These are phyloP conservation scores for Hypomecis punctinalis DNA, from an alignment of 2,888 invertebrate species.

Conservation along the genomic window DNA sequence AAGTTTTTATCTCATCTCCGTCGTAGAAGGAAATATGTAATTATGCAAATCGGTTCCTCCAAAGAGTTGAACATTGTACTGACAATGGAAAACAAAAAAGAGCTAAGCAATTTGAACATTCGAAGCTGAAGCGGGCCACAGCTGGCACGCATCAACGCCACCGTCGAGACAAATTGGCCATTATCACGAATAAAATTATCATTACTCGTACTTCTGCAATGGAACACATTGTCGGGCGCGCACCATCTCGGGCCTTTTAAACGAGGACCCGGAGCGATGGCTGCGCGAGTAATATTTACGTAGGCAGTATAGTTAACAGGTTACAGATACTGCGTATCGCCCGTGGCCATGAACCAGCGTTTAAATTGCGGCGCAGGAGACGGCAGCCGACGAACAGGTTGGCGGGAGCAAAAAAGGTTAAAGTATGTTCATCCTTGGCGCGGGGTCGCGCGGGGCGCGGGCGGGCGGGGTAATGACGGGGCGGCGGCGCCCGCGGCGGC, in stretches of 20 bases:
- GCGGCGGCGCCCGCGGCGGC: constrained; percentile 83
- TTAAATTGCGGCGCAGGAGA: constrained; percentile 75
- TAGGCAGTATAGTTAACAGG: constrained; percentile 64
- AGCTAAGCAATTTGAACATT: constrained; percentile 31
- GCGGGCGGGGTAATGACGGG: constrained; percentile 76
- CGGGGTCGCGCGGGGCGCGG: constrained; percentile 41
- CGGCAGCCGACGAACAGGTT: constrained; percentile 83
- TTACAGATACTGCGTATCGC: constrained; percentile 77
- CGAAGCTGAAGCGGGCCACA: constrained; percentile 31
- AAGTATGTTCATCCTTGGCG: constrained; percentile 73
- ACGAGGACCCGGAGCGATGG: constrained; percentile 55
- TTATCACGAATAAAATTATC: constrained; percentile 45
- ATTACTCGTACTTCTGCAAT: constrained; percentile 35
- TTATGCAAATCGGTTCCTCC: constrained; percentile 24
- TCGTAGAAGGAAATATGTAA: constrained; percentile 20
- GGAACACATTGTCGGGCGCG: constrained; percentile 41
- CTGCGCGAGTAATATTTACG: constrained; percentile 69
- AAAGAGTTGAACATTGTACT: constrained; percentile 15
- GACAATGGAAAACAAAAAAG: constrained; percentile 21
- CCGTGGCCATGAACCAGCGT: constrained; percentile 81
- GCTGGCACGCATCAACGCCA: constrained; percentile 35
- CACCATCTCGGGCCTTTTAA: constrained; percentile 32
- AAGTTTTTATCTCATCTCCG: constrained; percentile 13
- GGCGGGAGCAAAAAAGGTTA: constrained; percentile 84
- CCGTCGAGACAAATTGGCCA: constrained; percentile 42